Base-by-base conservation (phyloP, 2,888 invertebrate species). In the Seira musarum region DNA sequence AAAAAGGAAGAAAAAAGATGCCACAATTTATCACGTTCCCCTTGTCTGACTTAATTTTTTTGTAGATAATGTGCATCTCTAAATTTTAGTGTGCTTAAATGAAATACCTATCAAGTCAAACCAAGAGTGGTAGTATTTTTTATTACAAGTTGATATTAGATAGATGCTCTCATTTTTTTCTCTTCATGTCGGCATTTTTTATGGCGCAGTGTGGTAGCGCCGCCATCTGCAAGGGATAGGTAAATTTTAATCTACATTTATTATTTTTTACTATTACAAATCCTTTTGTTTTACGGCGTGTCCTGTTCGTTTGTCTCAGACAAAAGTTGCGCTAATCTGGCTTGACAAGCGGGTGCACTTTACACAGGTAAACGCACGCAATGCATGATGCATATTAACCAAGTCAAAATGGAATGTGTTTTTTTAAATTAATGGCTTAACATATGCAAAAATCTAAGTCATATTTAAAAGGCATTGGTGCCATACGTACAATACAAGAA, bases 151-250 rank as follows among this genome's bases (percentile, higher is more conserved):
- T 63, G 49, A 60, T 79, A 79, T 64, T 73, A 57, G 49, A 68
- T 79, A 63, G 63, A 63, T 79, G 79, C 53, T 79, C 79, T 73
- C 72, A 73, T 79, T 79, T 79, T 65, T 74, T 25, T 79, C 57
- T 63, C 19, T 49, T 64, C 64, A 60, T 25, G 70, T 77, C 77
- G 66, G 70, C 77, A 65, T 57, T 53, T 75, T 63, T 40, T 61
- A 13, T 10, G 21, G 22, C 19, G 61, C 19, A 61, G 61, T 21
- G 61, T 53, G 53, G n/a, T 53, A 53, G 17, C 53, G 66, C 40
- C 57, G 40, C 61, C 61, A 40, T 24, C 46, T 22, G 15, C 6
- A 60, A 60, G 22, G 46, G 53, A 53, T 3, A 17, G 53, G 73
- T 72, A 64, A 65, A 53, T 57, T 30, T 30, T 65, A 65, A 73